Base-by-base conservation (phyloP, 2,113 vertebrate genomes). In the Lampris megalopsis region DNA sequence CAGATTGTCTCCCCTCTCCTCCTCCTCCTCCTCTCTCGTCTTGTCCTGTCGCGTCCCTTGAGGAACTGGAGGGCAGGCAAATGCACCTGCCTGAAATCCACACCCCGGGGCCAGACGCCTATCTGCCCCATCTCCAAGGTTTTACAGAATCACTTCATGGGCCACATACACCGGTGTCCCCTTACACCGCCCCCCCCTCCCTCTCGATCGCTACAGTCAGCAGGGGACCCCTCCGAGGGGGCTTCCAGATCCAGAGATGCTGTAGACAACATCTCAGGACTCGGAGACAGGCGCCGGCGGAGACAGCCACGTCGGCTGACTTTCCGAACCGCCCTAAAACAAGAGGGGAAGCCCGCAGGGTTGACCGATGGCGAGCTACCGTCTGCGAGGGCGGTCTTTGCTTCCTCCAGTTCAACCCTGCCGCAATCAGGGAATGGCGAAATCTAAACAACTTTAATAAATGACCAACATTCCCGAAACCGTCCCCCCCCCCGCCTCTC, bases 71-170 rank as follows among this genome's bases (percentile, higher is more conserved):
- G 80, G 85, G 86, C 79, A 74, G 86, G 61, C 80, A 24, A 88
- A 86, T 90, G 90, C 93, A 94, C 93, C 93, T 94, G 93, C 91
- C 87, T 93, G 91, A 93, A 92, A 94, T 88, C 86, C 81, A 93
- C 71, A 91, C 93, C 90, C 86, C 42, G 64, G 81, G 90, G 83
- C 88, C 80, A 86, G 86, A 86, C 75, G 87, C 83, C 82, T 91
- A 88, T 93, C 92, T 87, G 78, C 73, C 71, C 78, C 82, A 85
- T 87, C 82, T 77, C 77, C 57, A 56, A 71, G 71, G 70, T 82
- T 88, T 91, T 83, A 85, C 82, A 91, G 85, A 85, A 91, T 67
- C 71, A 63, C 82, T 11, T 65, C 81, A 84, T 88, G 88, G 86
- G 87, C 83, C 83, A 81, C 84, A 86, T 77, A 85, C 68, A 67